Conservation (phyloP, 2,888 invertebrate species). For the Seira musarum region DNA sequence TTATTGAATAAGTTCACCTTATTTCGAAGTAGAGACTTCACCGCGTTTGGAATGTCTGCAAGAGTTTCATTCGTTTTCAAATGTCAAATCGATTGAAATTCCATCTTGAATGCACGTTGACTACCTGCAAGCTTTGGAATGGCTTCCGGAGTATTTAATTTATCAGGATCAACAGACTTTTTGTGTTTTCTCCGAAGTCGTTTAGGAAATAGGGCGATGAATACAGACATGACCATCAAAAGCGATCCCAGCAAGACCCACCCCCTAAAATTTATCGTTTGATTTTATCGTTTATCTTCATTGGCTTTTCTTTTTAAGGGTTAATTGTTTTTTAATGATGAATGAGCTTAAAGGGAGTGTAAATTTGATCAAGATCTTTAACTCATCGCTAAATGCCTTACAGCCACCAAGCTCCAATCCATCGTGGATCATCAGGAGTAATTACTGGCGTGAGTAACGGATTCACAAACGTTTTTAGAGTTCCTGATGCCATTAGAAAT, state of each 20-base stretch:
- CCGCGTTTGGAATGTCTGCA: slow-evolving; percentile 77
- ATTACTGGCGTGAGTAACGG: slow-evolving; percentile 77
- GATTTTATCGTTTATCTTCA: no score
- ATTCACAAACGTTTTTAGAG: slow-evolving; percentile 77
- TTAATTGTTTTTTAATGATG: no score
- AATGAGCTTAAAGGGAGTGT: no score
- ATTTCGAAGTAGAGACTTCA: slow-evolving; percentile 76
- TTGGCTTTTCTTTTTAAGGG: no score
- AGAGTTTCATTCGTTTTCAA: no score
- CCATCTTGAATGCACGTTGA: background rate
- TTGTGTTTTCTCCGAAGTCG: slow-evolving; percentile 73
- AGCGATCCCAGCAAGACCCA: slow-evolving; percentile 74
- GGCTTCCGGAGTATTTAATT: slow-evolving; percentile 37
- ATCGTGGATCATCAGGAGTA: slow-evolving; percentile 77
- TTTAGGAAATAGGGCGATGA: slow-evolving; percentile 80
- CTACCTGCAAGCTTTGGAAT: slow-evolving; percentile 60
- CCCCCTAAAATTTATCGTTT: no score
- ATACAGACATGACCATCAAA: slow-evolving; percentile 77
- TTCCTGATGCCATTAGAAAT: slow-evolving; percentile 75
- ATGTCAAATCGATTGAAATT: no score
- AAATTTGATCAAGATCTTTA: no score
- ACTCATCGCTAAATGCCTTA: slow-evolving; percentile 74
- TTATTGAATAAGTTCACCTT: slow-evolving; percentile 80
- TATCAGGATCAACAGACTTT: slow-evolving; percentile 40
- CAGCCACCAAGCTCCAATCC: slow-evolving; percentile 86